phyloP scores from a whole-genome alignment of 2,888 invertebrate genomes.

The Morpho achilles region DNA sequence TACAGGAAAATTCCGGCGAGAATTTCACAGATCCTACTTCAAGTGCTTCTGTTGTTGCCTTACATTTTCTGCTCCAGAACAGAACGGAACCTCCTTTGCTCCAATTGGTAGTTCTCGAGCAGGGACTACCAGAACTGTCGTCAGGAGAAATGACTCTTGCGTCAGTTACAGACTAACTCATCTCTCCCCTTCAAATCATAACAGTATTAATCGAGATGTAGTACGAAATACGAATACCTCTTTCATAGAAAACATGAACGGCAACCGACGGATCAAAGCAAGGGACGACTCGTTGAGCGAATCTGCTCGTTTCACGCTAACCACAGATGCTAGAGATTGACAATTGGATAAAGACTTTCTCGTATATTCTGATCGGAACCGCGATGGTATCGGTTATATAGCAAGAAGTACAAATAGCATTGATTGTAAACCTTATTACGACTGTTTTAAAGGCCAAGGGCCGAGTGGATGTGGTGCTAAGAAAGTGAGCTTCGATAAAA shows the following conservation, averaged over 20 bases:
- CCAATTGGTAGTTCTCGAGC: conserved; percentile 67
- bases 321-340: conserved; percentile 68
- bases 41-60: conserved; percentile 78
- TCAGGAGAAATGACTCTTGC: conserved; percentile 69
- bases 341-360: conserved; percentile 48
- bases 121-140: conserved; percentile 64
- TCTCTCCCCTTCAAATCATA: conserved; percentile 69
- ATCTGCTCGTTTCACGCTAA: conserved; percentile 61
- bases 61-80: conserved; percentile 44
- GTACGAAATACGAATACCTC: conserved; percentile 67
- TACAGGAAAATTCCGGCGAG: conserved; percentile 86
- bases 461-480: conserved; percentile 29
- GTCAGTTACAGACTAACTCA: conserved; percentile 68
- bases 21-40: conserved; percentile 84
- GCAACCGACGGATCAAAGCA: conserved; percentile 54
- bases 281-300: conserved; percentile 68
- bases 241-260: conserved; percentile 70
- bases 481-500: conserved; percentile 28
- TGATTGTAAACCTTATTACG: conserved; percentile 69
- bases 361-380: conserved; percentile 43
- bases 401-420: conserved; percentile 65
- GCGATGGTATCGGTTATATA: conserved; percentile 52
- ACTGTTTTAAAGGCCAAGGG: conserved; percentile 58
- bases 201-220: conserved; percentile 61
- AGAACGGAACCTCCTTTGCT: conserved; percentile 66